Conservation (phyloP, 1,140 invertebrate genomes). For the Neodiprion pinetum region DNA sequence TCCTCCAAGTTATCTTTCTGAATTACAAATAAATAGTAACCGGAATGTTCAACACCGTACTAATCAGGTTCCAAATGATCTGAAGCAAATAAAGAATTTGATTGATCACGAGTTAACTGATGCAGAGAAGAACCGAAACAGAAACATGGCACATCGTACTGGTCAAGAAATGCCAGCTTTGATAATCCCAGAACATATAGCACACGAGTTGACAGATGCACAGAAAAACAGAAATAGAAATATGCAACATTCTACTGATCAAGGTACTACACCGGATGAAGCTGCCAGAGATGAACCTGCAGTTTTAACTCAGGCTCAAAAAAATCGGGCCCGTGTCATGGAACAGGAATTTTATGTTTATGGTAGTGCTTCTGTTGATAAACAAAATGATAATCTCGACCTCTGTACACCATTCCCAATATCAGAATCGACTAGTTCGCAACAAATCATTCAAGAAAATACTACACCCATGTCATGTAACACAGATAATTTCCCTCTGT, state of each 20-base stretch:
- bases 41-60: constrained; percentile 12
- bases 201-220: constrained; percentile 27
- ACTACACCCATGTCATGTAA: constrained; percentile 57
- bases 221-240: constrained; percentile 41
- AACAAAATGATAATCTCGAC: not conserved
- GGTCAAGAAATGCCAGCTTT: constrained; percentile 7
- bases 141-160: constrained; percentile 34
- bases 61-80: not conserved
- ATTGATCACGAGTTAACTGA: constrained; percentile 26
- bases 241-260: constrained; percentile 30
- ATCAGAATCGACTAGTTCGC: not conserved
- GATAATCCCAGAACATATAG: constrained; percentile 15
- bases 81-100: constrained; percentile 20
- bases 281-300: not conserved
- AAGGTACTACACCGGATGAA: constrained; percentile 9
- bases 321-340: constrained; percentile 4
- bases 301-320: constrained; percentile 6
- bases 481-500: constrained; percentile 51
- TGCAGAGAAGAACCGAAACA: constrained; percentile 33
- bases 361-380: constrained; percentile 1
- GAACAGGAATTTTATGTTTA: constrained; percentile 15
- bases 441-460: constrained; percentile 11
- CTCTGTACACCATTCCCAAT: not conserved
- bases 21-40: constrained; percentile 32
- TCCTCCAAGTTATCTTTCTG: constrained; percentile 15